These are phyloP conservation scores for Augochlora pura DNA, from an alignment of 1,140 invertebrate species.

Conservation along the genomic window DNA sequence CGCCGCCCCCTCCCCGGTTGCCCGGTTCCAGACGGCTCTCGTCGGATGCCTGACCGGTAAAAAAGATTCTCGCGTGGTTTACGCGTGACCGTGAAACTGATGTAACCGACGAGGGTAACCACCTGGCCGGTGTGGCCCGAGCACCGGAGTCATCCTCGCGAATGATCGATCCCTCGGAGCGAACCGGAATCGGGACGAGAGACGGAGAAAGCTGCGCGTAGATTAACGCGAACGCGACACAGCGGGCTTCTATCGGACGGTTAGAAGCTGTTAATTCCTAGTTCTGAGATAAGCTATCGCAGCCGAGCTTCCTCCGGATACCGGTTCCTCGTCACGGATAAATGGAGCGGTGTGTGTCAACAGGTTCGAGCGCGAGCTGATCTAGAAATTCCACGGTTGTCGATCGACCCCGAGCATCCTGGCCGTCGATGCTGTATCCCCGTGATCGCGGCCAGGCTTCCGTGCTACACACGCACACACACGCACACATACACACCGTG, in stretches of 20 bases:
- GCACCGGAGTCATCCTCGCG: no score
- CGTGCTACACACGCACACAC: no score
- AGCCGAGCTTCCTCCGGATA: neutral
- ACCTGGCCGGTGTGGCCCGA: no score
- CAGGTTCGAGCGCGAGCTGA: neutral
- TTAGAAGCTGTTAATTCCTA: constrained; percentile 33
- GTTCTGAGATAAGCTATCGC: constrained; percentile 33
- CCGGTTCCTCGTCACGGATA: constrained; percentile 23
- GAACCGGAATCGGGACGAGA: neutral
- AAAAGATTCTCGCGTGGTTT: neutral
- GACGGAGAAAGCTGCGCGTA: neutral
- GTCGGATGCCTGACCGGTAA: neutral
- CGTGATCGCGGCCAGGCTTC: no score
- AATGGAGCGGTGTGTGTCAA: constrained; percentile 25
- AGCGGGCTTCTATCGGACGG: neutral
- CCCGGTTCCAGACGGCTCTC: constrained; percentile 2
- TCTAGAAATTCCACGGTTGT: neutral
- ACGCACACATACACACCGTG: no score
- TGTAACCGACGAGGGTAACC: neutral
- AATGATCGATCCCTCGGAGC: no score
- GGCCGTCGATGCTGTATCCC: no score
- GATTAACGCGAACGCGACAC: neutral
- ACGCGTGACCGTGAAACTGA: neutral
- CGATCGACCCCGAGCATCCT: neutral
- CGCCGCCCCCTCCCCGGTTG: no score